Percentiles rank a stretch among this genome's conserved stretches.
phyloP scores from a whole-genome alignment of 2,888 invertebrate genomes.

The Cryptus armator region DNA sequence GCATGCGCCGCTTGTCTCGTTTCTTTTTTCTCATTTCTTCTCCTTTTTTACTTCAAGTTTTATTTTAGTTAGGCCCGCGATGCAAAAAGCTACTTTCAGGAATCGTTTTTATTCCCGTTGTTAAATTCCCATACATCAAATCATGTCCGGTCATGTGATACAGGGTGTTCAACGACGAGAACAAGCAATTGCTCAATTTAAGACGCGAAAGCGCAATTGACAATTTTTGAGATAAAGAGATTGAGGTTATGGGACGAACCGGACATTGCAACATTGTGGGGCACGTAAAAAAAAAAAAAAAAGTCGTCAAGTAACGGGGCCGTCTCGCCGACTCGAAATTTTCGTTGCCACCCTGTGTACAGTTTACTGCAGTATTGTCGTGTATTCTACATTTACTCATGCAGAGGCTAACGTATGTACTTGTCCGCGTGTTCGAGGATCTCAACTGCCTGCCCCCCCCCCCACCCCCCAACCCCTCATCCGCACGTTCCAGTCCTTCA shows the following conservation, averaged over 20 bases:
- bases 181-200: constrained; percentile 1
- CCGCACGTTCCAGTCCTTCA: constrained; percentile 53
- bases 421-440: constrained; percentile 20
- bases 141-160: not conserved
- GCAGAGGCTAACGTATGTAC: constrained; percentile 41
- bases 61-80: not conserved
- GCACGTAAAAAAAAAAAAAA: not conserved
- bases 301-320: not conserved
- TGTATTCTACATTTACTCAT: constrained; percentile 12
- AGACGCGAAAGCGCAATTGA: not conserved
- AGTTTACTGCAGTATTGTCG: constrained; percentile 20
- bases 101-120: not conserved
- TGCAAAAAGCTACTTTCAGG: constrained; percentile 7
- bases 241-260: not conserved
- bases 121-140: constrained; percentile 23
- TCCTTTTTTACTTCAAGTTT: not conserved
- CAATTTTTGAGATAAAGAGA: not conserved
- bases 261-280: not conserved
- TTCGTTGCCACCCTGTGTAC: constrained; percentile 9
- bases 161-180: not conserved
- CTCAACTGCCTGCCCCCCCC: constrained; percentile 18
- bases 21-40: not conserved
- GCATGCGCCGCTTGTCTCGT: constrained; percentile 7
- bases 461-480: not conserved
- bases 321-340: not conserved